Conservation (phyloP, 2,888 invertebrate species). For the Acleris emargana region DNA sequence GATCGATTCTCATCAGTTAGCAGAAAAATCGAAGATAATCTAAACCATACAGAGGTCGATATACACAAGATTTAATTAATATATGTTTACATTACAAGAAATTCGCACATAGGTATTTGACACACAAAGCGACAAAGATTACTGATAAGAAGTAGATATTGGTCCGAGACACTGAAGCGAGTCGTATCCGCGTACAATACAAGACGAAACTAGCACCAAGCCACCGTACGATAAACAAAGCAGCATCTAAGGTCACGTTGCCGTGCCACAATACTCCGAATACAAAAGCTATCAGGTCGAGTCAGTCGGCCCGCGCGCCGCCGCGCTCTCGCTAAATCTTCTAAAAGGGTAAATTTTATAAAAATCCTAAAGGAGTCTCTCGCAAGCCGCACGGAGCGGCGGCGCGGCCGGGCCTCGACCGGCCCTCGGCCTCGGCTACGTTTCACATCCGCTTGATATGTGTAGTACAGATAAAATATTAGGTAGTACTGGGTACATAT, state of each 20-base stretch:
- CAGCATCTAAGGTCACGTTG: constrained; percentile 51
- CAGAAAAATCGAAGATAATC: constrained; percentile 74
- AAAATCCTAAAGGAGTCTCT: constrained; percentile 67
- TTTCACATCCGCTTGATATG: constrained; percentile 75
- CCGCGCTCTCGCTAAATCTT: constrained; percentile 60
- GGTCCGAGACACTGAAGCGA: constrained; percentile 83
- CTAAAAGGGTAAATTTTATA: constrained; percentile 73
- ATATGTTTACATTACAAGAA: constrained; percentile 78
- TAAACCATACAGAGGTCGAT: constrained; percentile 83
- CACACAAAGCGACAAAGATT: constrained; percentile 82
- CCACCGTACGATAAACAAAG: constrained; percentile 74
- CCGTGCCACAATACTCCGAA: constrained; percentile 43
- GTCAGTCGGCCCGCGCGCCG: constrained; percentile 45
- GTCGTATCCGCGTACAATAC: constrained; percentile 68
- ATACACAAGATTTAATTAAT: constrained; percentile 74
- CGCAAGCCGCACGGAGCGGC: constrained; percentile 52
- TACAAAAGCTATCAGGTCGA: constrained; percentile 68
- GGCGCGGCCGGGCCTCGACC: constrained; percentile 49
- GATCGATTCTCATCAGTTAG: constrained; percentile 57
- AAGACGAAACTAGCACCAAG: constrained; percentile 77
- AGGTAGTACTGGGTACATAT: constrained; percentile 76
- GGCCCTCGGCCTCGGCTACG: constrained; percentile 17
- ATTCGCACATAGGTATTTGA: constrained; percentile 79
- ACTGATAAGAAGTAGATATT: constrained; percentile 75
- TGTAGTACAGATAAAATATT: constrained; percentile 71